Evolutionary conservation across 2,113 vertebrate genomes (phyloP).

Genomic region (Clarias magur): DNA sequence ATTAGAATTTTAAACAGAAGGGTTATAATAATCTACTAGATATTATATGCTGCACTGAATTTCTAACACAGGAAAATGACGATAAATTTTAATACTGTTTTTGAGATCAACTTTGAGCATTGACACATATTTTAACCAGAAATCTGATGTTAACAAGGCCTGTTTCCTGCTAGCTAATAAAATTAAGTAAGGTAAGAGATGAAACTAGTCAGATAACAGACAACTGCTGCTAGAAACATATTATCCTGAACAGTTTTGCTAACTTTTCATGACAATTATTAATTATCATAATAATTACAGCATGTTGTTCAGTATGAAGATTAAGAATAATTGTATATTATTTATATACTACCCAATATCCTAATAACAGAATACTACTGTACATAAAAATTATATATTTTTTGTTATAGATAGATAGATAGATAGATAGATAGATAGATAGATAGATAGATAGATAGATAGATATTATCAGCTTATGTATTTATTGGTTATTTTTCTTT

Average conservation of each 20-base stretch:
- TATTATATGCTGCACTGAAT: background rate
- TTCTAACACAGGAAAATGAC: background rate
- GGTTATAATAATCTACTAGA: background rate
- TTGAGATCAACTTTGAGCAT: background rate
- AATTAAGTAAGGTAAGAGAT: background rate
- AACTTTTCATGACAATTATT: too few species aligned
- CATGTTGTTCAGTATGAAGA: background rate
- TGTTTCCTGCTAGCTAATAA: background rate
- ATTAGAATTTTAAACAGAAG: background rate
- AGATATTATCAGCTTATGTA: too few species aligned
- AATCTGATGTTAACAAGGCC: background rate
- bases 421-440: too few species aligned
- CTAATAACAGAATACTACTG: background rate
- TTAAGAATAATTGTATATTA: background rate
- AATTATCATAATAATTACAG: too few species aligned
- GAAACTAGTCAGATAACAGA: background rate
- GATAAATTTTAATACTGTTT: background rate
- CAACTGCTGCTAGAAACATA: background rate
- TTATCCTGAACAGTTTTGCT: background rate
- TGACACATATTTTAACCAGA: background rate
- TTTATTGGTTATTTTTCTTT: background rate
- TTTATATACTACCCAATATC: background rate
- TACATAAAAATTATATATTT: background rate
- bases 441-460: background rate
- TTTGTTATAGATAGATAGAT: background rate